Evolutionary conservation across 2,888 invertebrate species (phyloP), one percentile per base, ranked within the genome.

Genomic region (Pachycephus smyrnensis): DNA sequence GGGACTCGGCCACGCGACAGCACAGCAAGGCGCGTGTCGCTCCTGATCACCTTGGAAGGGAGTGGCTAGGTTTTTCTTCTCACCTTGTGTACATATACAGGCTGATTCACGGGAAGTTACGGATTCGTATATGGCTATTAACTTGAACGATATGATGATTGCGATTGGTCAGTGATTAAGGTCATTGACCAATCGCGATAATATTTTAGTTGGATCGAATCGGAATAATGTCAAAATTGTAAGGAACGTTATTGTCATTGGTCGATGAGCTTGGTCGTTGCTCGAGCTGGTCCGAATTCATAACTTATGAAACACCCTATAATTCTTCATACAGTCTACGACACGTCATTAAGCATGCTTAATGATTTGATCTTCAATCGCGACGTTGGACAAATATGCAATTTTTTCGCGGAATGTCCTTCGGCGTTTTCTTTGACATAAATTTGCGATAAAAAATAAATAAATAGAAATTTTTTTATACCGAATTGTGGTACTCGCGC

Each of bases 1-100:
- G 40, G 9, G 23, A 55, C 23, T 55, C 23, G 40, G 69, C 86
- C 85, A 88, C 86, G 86, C 87, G 86, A 86, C 87, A 71, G 83
- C 83, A 84, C 84, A 15, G 87, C 80, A 83, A 81, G 86, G 84
- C 88, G 87, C 85, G 84, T 85, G 86, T 84, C 84, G 82, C 76
- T 81, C 79, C 80, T 83, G 75, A 55, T 84, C 83, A 78, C 81
- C 78, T 77, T 79, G 79, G 82, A 80, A 80, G 81, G 79, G 79
- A 81, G 40, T 55, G 23, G 40, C 40, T 55, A 15, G 40, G 23
- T 15, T 55, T 55, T 55, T 55, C 23, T 55, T 55, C 40, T 55
- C 40, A 23, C 40, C 40, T 55, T 55, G 40, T 55, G 40, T 55
- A 23, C 15, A 55, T 23, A 23, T 55, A 55, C 40, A 23, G 40